Conservation (phyloP, 2,888 invertebrate species). For the Sphaerophoria taeniata region DNA sequence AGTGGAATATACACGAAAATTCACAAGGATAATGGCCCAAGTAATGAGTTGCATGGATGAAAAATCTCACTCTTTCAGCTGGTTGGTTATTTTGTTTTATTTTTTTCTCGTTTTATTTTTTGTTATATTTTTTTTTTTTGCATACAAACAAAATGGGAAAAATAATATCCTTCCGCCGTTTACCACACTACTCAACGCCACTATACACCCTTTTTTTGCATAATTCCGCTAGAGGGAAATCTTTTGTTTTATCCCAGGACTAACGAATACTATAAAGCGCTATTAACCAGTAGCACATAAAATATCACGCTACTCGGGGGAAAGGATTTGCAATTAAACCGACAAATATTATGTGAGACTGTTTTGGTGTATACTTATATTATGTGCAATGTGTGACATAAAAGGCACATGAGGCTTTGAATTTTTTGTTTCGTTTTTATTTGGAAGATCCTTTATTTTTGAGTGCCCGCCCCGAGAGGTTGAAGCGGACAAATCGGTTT, state of each 20-base stretch:
- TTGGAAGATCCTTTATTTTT: not conserved
- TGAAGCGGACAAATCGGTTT: too few species aligned
- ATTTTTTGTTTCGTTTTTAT: conserved; percentile 18
- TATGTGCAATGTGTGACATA: conserved; percentile 61
- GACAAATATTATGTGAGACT: conserved; percentile 54
- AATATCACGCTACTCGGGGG: conserved; percentile 39
- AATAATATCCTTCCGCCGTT: conserved; percentile 70
- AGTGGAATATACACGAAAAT: conserved; percentile 77
- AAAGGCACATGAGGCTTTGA: conserved; percentile 58
- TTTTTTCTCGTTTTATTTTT: conserved; percentile 1
- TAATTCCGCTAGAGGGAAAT: conserved; percentile 44
- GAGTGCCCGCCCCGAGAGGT: not conserved
- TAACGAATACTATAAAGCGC: conserved; percentile 65
- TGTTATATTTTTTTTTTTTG: conserved; percentile 41
- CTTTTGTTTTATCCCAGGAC: conserved; percentile 72
- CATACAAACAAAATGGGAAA: conserved; percentile 27
- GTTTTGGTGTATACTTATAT: not conserved
- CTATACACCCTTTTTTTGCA: conserved; percentile 24
- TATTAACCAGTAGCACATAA: conserved; percentile 46
- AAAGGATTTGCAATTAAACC: conserved; percentile 68
- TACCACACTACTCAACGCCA: conserved; percentile 50
- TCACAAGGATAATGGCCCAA: conserved; percentile 71
- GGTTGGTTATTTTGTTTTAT: conserved; percentile 48
- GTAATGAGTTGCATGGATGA: conserved; percentile 69
- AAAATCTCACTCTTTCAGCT: conserved; percentile 73